Evolutionary conservation across 92 coral and sea anemone species (phyloP).

Genomic region (Scolanthus callimorphus): DNA sequence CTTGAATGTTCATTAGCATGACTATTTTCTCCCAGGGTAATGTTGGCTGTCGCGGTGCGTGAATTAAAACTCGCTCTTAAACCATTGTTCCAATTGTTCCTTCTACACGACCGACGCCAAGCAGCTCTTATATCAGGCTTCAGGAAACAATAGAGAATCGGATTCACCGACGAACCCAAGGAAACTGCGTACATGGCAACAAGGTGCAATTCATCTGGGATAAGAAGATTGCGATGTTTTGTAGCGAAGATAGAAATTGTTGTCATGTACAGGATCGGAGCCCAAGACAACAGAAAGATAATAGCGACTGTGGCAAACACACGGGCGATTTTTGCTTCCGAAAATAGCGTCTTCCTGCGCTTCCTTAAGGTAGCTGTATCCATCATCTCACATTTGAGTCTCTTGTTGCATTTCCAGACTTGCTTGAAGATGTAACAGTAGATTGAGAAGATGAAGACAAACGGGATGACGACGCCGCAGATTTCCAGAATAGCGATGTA

Average conservation of each 20-base stretch:
- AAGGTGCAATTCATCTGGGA: constrained; percentile 10
- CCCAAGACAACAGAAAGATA: constrained; percentile 40
- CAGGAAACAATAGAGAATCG: constrained; percentile 47
- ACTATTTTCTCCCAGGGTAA: neutral
- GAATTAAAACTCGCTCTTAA: neutral
- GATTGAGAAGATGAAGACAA: constrained; percentile 27
- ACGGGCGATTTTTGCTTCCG: constrained; percentile 38
- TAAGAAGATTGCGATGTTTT: constrained; percentile 17
- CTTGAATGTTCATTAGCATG: too few relatives aligned
- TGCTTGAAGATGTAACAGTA: constrained; percentile 47
- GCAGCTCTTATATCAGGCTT: constrained; percentile 50
- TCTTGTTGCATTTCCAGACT: constrained; percentile 40
- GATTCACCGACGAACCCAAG: constrained; percentile 37
- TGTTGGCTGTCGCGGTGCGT: neutral
- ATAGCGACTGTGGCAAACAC: constrained; percentile 32
- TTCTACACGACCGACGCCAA: neutral
- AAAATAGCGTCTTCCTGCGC: constrained; percentile 9
- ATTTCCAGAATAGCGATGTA: constrained; percentile 28
- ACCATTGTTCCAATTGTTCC: neutral
- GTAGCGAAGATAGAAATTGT: constrained; percentile 17
- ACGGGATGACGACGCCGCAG: constrained; percentile 47
- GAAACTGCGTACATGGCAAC: constrained; percentile 32
- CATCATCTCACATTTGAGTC: constrained; percentile 20
- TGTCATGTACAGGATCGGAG: constrained; percentile 48
- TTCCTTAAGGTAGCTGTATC: neutral